Evolutionary conservation across 2,797 vertebrate species (phyloP).

Genomic region (Typhlichthys subterraneus): DNA sequence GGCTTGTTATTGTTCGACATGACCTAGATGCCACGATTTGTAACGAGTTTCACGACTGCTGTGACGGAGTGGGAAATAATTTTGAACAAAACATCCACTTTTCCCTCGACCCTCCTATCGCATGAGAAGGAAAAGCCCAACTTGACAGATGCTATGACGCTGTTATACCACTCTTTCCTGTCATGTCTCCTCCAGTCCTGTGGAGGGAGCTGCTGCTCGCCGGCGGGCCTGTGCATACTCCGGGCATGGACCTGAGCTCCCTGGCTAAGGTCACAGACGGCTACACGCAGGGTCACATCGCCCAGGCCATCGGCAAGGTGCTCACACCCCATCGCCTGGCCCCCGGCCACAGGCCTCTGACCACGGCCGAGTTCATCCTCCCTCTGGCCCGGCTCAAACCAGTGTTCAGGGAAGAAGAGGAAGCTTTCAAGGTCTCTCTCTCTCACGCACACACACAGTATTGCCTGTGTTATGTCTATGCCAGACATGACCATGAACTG

Average conservation of each 20-base stretch:
- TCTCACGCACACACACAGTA: too few species aligned
- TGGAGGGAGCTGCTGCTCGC: slow-evolving; percentile 78
- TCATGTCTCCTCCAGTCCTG: slow-evolving; percentile 63
- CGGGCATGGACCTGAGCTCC: slow-evolving; percentile 73
- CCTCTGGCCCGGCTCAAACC: slow-evolving; percentile 73
- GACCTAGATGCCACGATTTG: too few species aligned
- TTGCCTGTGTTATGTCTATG: too few species aligned
- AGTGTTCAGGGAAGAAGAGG: slow-evolving; percentile 83
- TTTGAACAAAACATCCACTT: too few species aligned
- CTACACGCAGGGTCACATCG: slow-evolving; percentile 80
- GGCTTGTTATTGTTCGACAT: too few species aligned
- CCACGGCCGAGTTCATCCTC: slow-evolving; percentile 73
- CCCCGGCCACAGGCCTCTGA: slow-evolving; percentile 69
- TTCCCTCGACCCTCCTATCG: too few species aligned
- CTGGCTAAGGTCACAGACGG: slow-evolving; percentile 83
- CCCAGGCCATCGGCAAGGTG: slow-evolving; percentile 59
- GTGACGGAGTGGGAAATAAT: too few species aligned
- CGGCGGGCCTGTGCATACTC: slow-evolving; percentile 55
- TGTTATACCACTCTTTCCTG: background rate
- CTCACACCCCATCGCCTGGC: slow-evolving; percentile 71
- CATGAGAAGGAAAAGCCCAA: too few species aligned
- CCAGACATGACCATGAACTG: too few species aligned
- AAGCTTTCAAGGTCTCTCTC: slow-evolving; percentile 78
- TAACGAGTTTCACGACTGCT: too few species aligned
- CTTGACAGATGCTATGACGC: too few species aligned